These are phyloP conservation scores for Actinia tenebrosa DNA, from an alignment of 64 coral and sea anemone genomes.

Conservation along the genomic window DNA sequence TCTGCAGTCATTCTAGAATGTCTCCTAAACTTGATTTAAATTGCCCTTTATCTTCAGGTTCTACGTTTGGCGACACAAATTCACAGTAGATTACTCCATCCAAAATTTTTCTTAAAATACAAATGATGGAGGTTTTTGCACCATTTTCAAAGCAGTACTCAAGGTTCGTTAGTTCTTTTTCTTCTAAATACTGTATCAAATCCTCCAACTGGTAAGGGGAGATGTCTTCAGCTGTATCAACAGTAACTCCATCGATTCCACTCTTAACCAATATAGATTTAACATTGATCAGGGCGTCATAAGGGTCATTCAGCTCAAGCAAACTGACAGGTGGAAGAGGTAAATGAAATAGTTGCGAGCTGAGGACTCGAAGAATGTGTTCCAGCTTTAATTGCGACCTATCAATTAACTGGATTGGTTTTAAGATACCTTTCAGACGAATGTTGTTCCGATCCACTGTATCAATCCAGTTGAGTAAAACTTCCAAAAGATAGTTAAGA, in stretches of 20 bases:
- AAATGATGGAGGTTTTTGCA: not conserved
- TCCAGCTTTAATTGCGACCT: not conserved
- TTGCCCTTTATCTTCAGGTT: not conserved
- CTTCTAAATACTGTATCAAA: not conserved
- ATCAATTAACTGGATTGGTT: conserved; percentile 11
- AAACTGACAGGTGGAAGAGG: conserved; percentile 10
- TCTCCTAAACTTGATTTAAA: not conserved
- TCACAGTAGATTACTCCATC: not conserved
- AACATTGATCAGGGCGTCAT: not conserved
- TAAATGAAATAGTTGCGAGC: not conserved
- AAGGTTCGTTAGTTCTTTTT: not conserved
- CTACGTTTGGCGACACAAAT: not conserved
- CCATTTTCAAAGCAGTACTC: not conserved
- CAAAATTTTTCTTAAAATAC: not conserved
- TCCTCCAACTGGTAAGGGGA: not conserved
- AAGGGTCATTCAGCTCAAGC: conserved; percentile 6
- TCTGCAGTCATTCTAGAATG: not conserved
- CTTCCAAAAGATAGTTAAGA: not conserved
- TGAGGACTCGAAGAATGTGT: conserved; percentile 1
- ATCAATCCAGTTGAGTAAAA: conserved; percentile 8
- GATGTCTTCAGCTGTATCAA: not conserved
- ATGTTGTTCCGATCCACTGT: not conserved
- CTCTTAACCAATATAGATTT: not conserved
- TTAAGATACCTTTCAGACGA: not conserved
- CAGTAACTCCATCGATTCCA: not conserved